Evolutionary conservation across 2,113 vertebrate species (phyloP).

Genomic region (Nothocercus julius): DNA sequence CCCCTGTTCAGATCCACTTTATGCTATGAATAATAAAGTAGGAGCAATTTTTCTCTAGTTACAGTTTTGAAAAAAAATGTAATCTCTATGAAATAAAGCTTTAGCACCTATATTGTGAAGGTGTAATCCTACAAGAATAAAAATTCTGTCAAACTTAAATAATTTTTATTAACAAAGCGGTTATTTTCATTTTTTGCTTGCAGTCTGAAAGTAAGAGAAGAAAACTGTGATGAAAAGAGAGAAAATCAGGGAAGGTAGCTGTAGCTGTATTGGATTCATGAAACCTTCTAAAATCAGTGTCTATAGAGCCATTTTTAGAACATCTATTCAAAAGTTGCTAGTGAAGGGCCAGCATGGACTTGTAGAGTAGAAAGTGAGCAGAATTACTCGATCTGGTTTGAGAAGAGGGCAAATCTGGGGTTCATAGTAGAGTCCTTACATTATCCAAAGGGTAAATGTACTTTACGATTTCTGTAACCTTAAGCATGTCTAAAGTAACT

Average conservation of each 20-base stretch:
- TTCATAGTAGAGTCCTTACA: neutral
- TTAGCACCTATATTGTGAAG: neutral
- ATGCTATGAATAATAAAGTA: neutral
- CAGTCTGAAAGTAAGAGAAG: neutral
- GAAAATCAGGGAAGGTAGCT: neutral
- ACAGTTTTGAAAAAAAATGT: neutral
- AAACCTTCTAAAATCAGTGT: neutral
- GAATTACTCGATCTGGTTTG: neutral
- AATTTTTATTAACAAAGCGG: neutral
- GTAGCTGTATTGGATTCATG: neutral
- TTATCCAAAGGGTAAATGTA: neutral
- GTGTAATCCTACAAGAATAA: neutral
- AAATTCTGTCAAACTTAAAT: neutral
- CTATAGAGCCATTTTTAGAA: neutral
- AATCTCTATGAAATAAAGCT: neutral
- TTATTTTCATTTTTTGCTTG: neutral
- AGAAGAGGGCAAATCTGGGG: accelerated
- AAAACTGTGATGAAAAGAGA: neutral
- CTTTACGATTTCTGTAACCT: neutral
- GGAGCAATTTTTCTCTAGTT: constrained; percentile 9
- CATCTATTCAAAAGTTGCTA: neutral
- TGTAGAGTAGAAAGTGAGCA: neutral
- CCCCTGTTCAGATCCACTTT: neutral
- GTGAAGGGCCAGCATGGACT: neutral
- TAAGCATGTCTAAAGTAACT: neutral